Evolutionary conservation across 2,888 invertebrate genomes (phyloP).

Genomic region (Stegophylla sp.): DNA sequence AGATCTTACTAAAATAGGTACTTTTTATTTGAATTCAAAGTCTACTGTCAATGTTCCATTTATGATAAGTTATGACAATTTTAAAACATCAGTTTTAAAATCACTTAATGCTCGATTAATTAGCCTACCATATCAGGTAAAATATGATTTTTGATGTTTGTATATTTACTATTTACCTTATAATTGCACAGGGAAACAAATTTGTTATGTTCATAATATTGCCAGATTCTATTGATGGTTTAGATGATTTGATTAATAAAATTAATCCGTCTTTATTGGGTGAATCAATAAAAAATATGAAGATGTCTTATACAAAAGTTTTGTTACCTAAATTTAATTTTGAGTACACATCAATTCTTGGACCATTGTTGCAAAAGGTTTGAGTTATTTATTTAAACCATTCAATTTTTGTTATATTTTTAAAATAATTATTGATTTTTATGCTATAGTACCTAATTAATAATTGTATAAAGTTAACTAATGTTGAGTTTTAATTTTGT

Average conservation of each 20-base stretch:
- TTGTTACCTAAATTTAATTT: conserved; percentile 79
- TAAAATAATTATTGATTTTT: too few species aligned
- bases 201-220: conserved; percentile 78
- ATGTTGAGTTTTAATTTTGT: conserved; percentile 9
- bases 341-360: conserved; percentile 73
- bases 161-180: background rate
- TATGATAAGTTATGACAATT: conserved; percentile 74
- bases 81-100: conserved; percentile 71
- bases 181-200: conserved; percentile 71
- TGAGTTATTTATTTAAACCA: background rate
- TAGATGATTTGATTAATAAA: conserved; percentile 70
- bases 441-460: too few species aligned
- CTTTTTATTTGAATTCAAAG: conserved; percentile 70
- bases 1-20: conserved; percentile 65
- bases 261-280: conserved; percentile 70
- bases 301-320: conserved; percentile 70
- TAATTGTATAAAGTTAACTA: too few species aligned
- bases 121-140: conserved; percentile 77
- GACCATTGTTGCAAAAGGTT: conserved; percentile 71
- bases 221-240: conserved; percentile 72
- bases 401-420: too few species aligned
- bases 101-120: conserved; percentile 74
- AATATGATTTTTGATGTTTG: background rate
- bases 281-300: conserved; percentile 70
- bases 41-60: conserved; percentile 70